These are phyloP conservation scores for Hyposoter dolosus DNA, from an alignment of 2,888 invertebrate genomes.

Conservation along the genomic window DNA sequence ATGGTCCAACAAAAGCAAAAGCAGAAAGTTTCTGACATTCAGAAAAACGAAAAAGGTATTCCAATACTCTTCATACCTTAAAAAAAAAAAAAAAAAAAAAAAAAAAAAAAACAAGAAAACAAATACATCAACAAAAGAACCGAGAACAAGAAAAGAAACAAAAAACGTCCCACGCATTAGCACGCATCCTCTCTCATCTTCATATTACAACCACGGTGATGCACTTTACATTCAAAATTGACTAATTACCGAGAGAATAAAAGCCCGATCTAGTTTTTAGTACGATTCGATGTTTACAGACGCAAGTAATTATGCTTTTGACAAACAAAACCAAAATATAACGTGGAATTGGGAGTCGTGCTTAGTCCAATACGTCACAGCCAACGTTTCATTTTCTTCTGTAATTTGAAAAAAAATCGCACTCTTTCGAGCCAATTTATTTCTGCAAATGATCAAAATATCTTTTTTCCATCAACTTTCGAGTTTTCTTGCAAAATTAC, in stretches of 20 bases:
- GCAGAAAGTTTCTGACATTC: constrained; percentile 80
- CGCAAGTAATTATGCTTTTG: constrained; percentile 26
- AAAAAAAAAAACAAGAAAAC: constrained; percentile 25
- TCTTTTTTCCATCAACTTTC: constrained; percentile 3
- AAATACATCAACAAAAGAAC: constrained; percentile 6
- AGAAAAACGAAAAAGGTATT: constrained; percentile 82
- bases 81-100: constrained; percentile 53
- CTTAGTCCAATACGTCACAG: background rate
- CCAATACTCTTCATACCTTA: constrained; percentile 82
- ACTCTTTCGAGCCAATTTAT: constrained; percentile 13
- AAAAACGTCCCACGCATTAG: constrained; percentile 78
- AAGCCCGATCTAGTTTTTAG: constrained; percentile 72
- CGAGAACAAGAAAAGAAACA: constrained; percentile 54
- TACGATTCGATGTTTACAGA: constrained; percentile 44
- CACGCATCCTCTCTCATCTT: constrained; percentile 76
- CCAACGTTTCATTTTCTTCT: background rate
- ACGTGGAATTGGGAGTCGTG: constrained; percentile 24
- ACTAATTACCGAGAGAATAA: constrained; percentile 43
- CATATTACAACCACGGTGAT: constrained; percentile 77
- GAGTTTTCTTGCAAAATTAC: background rate
- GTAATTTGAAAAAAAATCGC: background rate
- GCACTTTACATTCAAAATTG: constrained; percentile 72
- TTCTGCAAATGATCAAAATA: background rate
- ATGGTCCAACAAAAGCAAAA: constrained; percentile 71
- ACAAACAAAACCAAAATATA: constrained; percentile 7